phyloP scores from a whole-genome alignment of 2,888 invertebrate species.

The Eupithecia exiguata region DNA sequence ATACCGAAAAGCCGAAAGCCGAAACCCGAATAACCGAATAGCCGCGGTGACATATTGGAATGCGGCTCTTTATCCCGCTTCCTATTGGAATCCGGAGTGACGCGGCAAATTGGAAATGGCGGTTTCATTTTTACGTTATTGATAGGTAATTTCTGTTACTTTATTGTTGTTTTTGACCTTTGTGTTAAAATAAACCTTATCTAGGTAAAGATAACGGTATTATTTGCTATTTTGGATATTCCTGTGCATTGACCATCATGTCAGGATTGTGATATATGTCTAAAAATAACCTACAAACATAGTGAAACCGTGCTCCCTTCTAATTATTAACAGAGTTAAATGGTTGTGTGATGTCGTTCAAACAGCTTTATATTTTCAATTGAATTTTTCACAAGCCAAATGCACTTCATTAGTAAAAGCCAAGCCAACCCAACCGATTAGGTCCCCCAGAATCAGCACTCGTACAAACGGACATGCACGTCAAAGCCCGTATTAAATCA shows the following conservation, averaged over 20 bases:
- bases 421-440: constrained; percentile 41
- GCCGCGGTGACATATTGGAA: constrained; percentile 82
- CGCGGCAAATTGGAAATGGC: constrained; percentile 83
- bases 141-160: constrained; percentile 76
- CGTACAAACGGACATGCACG: constrained; percentile 57
- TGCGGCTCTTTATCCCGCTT: constrained; percentile 83
- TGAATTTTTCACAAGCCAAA: constrained; percentile 29
- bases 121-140: constrained; percentile 80
- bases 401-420: constrained; percentile 41
- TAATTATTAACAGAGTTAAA: background rate
- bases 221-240: background rate
- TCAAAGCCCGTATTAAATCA: constrained; percentile 82
- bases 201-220: background rate
- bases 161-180: constrained; percentile 23
- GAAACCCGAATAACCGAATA: constrained; percentile 75
- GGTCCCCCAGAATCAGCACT: constrained; percentile 50
- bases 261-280: no score
- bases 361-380: constrained; percentile 3
- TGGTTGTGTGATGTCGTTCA: background rate
- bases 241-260: no score
- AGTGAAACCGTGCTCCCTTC: background rate
- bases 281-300: no score
- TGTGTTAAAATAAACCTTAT: background rate
- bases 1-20: constrained; percentile 66
- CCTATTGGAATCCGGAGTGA: constrained; percentile 84